Evolutionary conservation across 2,888 invertebrate genomes (phyloP), one percentile per base, ranked within the genome.

Genomic region (Allygus modestus): DNA sequence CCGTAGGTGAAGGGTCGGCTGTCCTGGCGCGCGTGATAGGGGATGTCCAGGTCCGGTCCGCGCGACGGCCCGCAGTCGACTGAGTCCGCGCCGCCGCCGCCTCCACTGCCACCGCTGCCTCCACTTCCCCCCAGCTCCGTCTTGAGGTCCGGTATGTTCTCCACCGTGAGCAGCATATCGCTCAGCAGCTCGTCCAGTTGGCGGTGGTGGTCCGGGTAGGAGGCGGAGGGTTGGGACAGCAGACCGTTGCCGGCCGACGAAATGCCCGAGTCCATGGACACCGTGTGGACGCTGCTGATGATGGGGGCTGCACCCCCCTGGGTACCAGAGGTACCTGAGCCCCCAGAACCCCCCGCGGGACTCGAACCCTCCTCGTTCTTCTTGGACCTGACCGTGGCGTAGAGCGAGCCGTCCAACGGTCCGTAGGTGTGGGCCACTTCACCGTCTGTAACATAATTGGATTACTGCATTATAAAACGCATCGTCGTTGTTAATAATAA

Each of bases 241-340:
- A 92, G 91, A 89, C 94, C 94, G 91, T 94, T 94, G 65, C 89
- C 89, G 86, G 90, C 89, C 85, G 96, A 96, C 89, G 96, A 96
- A 89, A 97, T 97, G 89, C 97, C 97, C 88, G 96, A 97, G 93
- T 97, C 97, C 95, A 97, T 96, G 91, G 97, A 97, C 90, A 96
- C 95, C 89, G 96, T 96, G 91, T 96, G 94, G 89, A 95, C 94
- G 89, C 95, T 95, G 88, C 94, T 93, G 83, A 92, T 93, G 87
- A 92, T 92, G 88, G 91, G 92, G 85, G 89, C 89, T 71, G 89
- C 89, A 86, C 88, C 88, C 91, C 91, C 83, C 82, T 86, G 87
- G 79, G 75, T 79, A 81, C 61, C 81, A 91, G 41, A 33, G 65
- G 51, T 65, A 77, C 83, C 81, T 28, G 75, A 73, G 73, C 81